A percentile compares a stretch with the other conserved stretches of the same genome.
phyloP scores from a whole-genome alignment of 2,797 vertebrate genomes.

The Typhlichthys eigenmanni region DNA sequence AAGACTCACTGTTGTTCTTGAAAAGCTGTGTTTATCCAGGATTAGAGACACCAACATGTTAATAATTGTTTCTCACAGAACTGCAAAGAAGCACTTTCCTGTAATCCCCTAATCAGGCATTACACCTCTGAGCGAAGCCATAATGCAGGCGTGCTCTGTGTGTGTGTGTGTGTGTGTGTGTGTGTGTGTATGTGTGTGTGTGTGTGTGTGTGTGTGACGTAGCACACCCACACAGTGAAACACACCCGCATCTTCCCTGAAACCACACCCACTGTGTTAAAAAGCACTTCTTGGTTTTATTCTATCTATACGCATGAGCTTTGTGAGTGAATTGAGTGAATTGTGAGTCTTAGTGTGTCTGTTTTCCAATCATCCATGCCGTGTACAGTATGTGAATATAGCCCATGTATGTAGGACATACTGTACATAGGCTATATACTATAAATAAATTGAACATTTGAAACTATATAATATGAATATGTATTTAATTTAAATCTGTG shows the following conservation, averaged over 20 bases:
- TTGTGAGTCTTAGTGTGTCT: no score
- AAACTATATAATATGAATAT: no score
- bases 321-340: no score
- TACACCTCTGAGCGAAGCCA: constrained; percentile 86
- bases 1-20: constrained; percentile 83
- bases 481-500: no score
- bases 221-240: constrained; percentile 4
- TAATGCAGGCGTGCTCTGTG: constrained; percentile 72
- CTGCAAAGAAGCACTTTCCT: constrained; percentile 87
- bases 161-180: constrained; percentile 39
- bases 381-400: no score
- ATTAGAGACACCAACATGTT: constrained; percentile 89
- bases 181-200: constrained; percentile 54
- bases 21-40: constrained; percentile 89
- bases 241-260: background rate
- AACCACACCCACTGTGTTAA: background rate
- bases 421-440: no score
- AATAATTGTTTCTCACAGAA: constrained; percentile 90
- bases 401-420: no score
- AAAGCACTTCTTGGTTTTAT: no score
- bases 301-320: no score
- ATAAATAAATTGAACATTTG: no score
- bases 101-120: constrained; percentile 90
- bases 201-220: constrained; percentile 11
- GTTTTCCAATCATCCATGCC: no score